Evolutionary conservation across 1,140 invertebrate genomes (phyloP), one percentile per base, ranked within the genome.

Genomic region (Philopotamus ludificatus): DNA sequence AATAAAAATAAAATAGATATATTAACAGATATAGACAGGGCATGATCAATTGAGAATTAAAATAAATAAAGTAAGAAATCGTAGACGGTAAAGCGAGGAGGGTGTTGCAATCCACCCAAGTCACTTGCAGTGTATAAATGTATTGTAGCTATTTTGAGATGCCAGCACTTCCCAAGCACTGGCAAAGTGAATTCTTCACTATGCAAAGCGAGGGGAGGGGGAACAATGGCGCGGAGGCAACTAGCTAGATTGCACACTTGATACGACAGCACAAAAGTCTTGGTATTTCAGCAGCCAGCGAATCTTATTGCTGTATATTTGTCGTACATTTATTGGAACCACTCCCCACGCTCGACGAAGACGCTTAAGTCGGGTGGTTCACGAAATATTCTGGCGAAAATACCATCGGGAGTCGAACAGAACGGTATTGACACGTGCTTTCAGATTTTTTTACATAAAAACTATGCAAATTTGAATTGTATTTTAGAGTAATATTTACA

Each of bases 1-100:
- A 51, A 76, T 76, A 51, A 67, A 64, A 26, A 59, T 49, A 41
- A 62, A 51, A 34, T 34, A 34, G 4, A 34, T 34, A 7, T 7
- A 34, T 34, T 34, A 34, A 34, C 41, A 9, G 1, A 9, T 44
- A 44, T 9, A 44, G n/a, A n/a, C n/a, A n/a, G n/a, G n/a, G n/a
- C n/a, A n/a, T n/a, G n/a, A n/a, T n/a, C n/a, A n/a, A n/a, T n/a
- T n/a, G n/a, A n/a, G n/a, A n/a, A n/a, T n/a, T n/a, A n/a, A n/a
- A n/a, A n/a, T n/a, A n/a, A n/a, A n/a, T n/a, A n/a, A n/a, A n/a
- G n/a, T n/a, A n/a, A n/a, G n/a, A n/a, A n/a, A n/a, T n/a, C n/a
- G n/a, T n/a, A n/a, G n/a, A n/a, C n/a, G n/a, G n/a, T n/a, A n/a
- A n/a, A n/a, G n/a, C n/a, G n/a, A n/a, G n/a, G n/a, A n/a, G n/a